phyloP scores from a whole-genome alignment of 2,797 vertebrate genomes.

The Acrocephalus scirpaceus region DNA sequence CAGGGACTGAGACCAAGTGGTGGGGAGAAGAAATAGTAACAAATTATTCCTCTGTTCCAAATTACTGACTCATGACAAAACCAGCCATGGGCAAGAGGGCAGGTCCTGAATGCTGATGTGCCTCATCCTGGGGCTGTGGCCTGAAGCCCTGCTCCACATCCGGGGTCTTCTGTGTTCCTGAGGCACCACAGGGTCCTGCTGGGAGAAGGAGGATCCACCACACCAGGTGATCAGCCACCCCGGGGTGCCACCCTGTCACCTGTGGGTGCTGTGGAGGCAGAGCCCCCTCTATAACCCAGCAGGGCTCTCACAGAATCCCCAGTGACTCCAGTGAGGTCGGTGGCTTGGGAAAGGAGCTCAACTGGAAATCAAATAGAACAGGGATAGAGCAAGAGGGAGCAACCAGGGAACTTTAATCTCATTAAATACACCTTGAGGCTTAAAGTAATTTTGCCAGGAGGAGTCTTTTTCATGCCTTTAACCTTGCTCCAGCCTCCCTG shows the following conservation, averaged over 20 bases:
- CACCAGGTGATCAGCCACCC: accelerated
- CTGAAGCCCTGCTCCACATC: neutral
- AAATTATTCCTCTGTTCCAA: neutral
- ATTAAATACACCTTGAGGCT: constrained; percentile 38
- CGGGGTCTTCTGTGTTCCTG: neutral
- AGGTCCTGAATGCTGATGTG: neutral
- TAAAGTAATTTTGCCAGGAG: neutral
- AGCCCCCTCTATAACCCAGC: neutral
- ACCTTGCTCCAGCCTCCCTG: neutral
- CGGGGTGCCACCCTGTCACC: neutral
- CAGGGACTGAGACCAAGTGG: neutral
- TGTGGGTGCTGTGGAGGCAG: neutral
- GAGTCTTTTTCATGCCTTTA: neutral
- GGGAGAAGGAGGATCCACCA: neutral
- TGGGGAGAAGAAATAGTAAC: neutral
- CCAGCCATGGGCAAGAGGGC: accelerated
- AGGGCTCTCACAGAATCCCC: accelerated
- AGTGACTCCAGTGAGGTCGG: accelerated
- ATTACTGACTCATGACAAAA: neutral
- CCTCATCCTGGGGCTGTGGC: neutral
- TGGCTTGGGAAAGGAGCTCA: neutral
- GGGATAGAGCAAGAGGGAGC: neutral
- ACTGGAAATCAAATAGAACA: neutral
- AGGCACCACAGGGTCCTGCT: accelerated
- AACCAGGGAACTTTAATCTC: constrained; percentile 32